Conservation (phyloP, 2,113 vertebrate species). For the Aspidoscelis tigris region DNA sequence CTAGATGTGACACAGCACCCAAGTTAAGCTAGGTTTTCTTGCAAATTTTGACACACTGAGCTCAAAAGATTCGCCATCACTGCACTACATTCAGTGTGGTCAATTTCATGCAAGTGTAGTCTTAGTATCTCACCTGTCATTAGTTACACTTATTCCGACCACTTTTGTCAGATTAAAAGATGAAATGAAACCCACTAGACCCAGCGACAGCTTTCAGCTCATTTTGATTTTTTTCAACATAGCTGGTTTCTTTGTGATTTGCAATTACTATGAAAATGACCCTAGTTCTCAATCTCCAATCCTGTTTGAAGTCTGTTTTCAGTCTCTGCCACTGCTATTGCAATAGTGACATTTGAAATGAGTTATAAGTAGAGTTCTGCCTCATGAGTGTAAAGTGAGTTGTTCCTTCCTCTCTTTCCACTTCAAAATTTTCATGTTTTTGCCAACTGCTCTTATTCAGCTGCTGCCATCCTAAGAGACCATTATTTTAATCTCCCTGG, state of each 20-base stretch:
- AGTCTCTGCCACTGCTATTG: not conserved
- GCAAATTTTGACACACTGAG: too few species aligned
- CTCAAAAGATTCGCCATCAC: too few species aligned
- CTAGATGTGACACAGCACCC: too few species aligned
- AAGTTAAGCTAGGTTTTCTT: too few species aligned
- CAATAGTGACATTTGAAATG: not conserved
- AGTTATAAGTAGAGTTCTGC: not conserved
- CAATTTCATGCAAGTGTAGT: too few species aligned
- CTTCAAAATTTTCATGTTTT: not conserved
- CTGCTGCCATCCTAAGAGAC: slow-evolving; percentile 5
- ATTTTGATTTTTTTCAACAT: not conserved
- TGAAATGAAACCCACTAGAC: too few species aligned
- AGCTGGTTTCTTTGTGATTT: not conserved
- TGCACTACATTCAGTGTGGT: too few species aligned
- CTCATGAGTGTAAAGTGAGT: not conserved
- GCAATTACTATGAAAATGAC: not conserved
- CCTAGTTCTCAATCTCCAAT: not conserved
- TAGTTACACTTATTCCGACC: too few species aligned
- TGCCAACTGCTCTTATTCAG: slow-evolving; percentile 16
- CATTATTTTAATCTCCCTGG: slow-evolving; percentile 8
- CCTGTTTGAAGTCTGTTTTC: not conserved
- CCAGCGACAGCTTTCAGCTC: too few species aligned
- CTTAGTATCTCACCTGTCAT: too few species aligned
- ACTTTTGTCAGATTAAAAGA: too few species aligned
- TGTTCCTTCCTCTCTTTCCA: not conserved